Percentiles rank a stretch among this genome's conserved stretches.
These are phyloP conservation scores for Invenusta paracnida DNA, from an alignment of 2,888 invertebrate species.

Conservation along the genomic window DNA sequence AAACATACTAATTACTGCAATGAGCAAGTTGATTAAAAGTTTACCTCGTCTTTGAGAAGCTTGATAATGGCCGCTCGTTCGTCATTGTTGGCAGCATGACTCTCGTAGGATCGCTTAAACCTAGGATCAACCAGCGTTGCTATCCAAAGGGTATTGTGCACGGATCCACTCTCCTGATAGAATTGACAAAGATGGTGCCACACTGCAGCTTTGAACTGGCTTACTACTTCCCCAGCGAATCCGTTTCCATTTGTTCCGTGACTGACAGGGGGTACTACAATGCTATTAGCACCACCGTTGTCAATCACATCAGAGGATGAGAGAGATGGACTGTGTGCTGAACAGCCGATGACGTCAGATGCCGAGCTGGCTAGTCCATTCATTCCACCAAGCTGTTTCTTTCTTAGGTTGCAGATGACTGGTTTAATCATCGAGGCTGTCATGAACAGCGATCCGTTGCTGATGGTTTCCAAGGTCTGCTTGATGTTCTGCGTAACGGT, in stretches of 20 bases:
- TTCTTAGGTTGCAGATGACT: slow-evolving; percentile 25
- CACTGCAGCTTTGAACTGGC: slow-evolving; percentile 36
- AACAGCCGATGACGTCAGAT: not conserved
- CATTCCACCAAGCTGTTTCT: not conserved
- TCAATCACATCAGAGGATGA: not conserved
- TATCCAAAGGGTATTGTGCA: slow-evolving; percentile 39
- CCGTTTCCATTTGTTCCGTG: not conserved
- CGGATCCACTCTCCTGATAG: slow-evolving; percentile 31
- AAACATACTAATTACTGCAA: not conserved
- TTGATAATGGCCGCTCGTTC: not conserved
- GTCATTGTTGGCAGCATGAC: not conserved
- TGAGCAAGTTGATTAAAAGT: too few relatives aligned
- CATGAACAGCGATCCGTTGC: slow-evolving; percentile 31
- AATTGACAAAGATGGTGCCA: slow-evolving; percentile 22
- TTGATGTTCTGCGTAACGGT: slow-evolving; percentile 22
- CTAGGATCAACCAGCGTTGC: slow-evolving; percentile 36
- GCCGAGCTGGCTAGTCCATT: not conserved
- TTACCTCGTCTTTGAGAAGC: not conserved
- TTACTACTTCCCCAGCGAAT: slow-evolving; percentile 23
- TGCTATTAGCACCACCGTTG: not conserved
- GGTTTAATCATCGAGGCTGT: slow-evolving; percentile 37
- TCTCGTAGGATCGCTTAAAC: slow-evolving; percentile 36
- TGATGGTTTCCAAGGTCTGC: slow-evolving; percentile 37
- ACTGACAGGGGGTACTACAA: not conserved
- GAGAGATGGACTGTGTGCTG: slow-evolving; percentile 5